These are phyloP conservation scores for Oryctolagus cuniculus DNA, from an alignment of 2,113 vertebrate species.

Conservation along the genomic window mOryCun1.1 NC_091435.1:93337501-93338000, in stretches of 20 bases:
- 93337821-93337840: not conserved
- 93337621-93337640: slow-evolving; percentile 1
- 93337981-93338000: not conserved
- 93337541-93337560: slow-evolving; percentile 44
- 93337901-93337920: not conserved
- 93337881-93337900: not conserved
- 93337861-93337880: slow-evolving; percentile 17
- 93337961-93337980: slow-evolving; percentile 42
- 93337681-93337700: not conserved
- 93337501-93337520: not conserved
- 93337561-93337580: not conserved
- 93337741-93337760: not conserved
- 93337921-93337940: slow-evolving; percentile 34
- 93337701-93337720: slow-evolving; percentile 13
- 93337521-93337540: slow-evolving; percentile 1
- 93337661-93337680: not conserved
- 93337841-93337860: not conserved
- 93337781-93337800: slow-evolving; percentile 22
- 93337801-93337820: slow-evolving; percentile 1
- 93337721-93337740: not conserved
- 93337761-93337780: slow-evolving; percentile 16
- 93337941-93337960: not conserved
- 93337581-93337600: not conserved
- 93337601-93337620: not conserved
- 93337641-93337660: not conserved